Base-by-base conservation (phyloP, 64 coral and sea anemone genomes). In the Porites lutea region DNA sequence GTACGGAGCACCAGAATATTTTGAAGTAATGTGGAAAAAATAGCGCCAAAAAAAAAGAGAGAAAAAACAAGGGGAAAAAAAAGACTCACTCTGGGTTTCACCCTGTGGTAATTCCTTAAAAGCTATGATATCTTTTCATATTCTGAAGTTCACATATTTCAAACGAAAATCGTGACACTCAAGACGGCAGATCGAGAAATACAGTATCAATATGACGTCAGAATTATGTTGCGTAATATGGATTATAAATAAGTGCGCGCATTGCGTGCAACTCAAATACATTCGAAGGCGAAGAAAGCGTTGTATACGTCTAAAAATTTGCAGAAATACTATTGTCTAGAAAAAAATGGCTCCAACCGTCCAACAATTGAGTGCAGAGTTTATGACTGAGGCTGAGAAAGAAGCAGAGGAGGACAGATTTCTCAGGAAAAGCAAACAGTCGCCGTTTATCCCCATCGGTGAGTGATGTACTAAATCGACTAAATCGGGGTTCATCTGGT, bases 381-480 rank as follows among this genome's bases (percentile, higher is more conserved):
- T 83, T 83, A 75, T 84, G 65, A 94, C 67, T 5, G 72, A 71
- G 1, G 88, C 89, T 72, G 94, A 93, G 52, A 81, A 86, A 14
- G 97, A 99, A 68, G 88, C 94, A 19, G 68, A 88, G 49, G 75
- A 92, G 13, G 97, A 99, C 18, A 99, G 88, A 89, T 79, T 99
- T 13, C 66, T 99, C 16, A 90, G 97, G 74, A 99, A 99, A 80
- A 99, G 97, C 87, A 96, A 90, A 68, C 88, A 95, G 27, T 89
- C 93, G 27, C 97, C 97, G 14, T 99, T 99, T 60, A 93, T 99
- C 45, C 97, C 97, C 1, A 91, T 99, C 57, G 97, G 97, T 99
- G 88, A 96, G 91, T 37, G 27, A 37, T 37, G 27, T 37, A 37
- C 27, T 37, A 37, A n/a, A n/a, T n/a, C n/a, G n/a, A n/a, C n/a